A percentile compares a stretch with the other conserved stretches of the same genome.
These are phyloP conservation scores for Pseudorectes ferrugineus DNA, from an alignment of 2,113 vertebrate genomes.

Conservation along the genomic window DNA sequence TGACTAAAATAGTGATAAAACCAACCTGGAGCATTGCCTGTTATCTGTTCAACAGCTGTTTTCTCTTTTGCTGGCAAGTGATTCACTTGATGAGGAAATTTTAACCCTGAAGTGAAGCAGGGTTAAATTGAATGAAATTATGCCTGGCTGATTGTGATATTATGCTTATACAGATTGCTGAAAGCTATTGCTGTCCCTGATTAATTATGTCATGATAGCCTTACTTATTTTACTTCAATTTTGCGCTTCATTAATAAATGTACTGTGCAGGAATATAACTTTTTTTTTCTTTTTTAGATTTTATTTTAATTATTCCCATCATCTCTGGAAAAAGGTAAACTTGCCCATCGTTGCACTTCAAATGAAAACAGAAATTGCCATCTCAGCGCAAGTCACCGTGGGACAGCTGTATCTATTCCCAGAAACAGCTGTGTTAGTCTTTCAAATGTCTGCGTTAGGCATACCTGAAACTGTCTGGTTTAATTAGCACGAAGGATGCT, in stretches of 20 bases:
- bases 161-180: not conserved
- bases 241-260: not conserved
- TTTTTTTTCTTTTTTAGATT: too few species aligned
- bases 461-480: not conserved
- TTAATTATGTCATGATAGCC: not conserved
- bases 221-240: not conserved
- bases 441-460: not conserved
- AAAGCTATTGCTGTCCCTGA: not conserved
- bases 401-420: not conserved
- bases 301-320: not conserved
- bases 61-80: not conserved
- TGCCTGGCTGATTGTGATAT: not conserved
- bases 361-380: not conserved
- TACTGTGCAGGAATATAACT: not conserved
- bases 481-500: not conserved
- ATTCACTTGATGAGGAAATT: not conserved
- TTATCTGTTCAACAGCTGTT: not conserved
- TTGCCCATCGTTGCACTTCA: not conserved
- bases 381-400: not conserved
- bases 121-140: too few species aligned
- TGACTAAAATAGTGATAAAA: not conserved
- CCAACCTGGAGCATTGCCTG: not conserved
- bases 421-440: not conserved
- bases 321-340: not conserved
- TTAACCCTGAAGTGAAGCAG: not conserved